Conservation (phyloP, 2,797 vertebrate species). For the Mico argentatus region DNA sequence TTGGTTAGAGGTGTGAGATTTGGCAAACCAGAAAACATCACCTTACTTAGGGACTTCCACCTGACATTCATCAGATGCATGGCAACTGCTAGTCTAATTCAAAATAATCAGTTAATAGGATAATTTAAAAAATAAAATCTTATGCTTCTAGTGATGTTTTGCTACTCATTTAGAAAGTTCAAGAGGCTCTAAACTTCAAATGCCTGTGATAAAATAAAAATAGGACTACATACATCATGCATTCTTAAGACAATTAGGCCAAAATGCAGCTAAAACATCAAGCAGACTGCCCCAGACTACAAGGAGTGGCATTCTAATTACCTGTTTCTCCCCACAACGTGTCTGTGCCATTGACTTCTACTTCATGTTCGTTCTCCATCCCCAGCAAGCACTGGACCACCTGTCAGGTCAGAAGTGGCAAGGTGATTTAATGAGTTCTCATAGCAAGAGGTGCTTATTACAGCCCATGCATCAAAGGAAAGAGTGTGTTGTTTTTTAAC, state of each 20-base stretch:
- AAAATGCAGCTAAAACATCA: not conserved
- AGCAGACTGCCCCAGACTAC: not conserved
- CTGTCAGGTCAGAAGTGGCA: slow-evolving; percentile 87
- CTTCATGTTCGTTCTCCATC: slow-evolving; percentile 89
- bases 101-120: not conserved
- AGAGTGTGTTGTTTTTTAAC: slow-evolving; percentile 51
- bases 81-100: not conserved
- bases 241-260: slow-evolving; percentile 33
- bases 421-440: slow-evolving; percentile 69
- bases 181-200: slow-evolving; percentile 38
- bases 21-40: not conserved
- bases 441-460: slow-evolving; percentile 37
- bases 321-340: slow-evolving; percentile 99
- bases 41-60: not conserved
- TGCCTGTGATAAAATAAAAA: slow-evolving; percentile 49
- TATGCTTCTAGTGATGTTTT: slow-evolving; percentile 30
- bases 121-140: not conserved
- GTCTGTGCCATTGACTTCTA: slow-evolving; percentile 95
- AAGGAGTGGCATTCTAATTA: slow-evolving; percentile 80
- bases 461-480: not conserved
- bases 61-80: not conserved
- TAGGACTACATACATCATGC: not conserved
- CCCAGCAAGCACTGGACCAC: slow-evolving; percentile 93
- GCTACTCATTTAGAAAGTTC: slow-evolving; percentile 32
- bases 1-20: not conserved